Conservation (phyloP, 2,797 vertebrate species). For the Hirundo rustica region DNA sequence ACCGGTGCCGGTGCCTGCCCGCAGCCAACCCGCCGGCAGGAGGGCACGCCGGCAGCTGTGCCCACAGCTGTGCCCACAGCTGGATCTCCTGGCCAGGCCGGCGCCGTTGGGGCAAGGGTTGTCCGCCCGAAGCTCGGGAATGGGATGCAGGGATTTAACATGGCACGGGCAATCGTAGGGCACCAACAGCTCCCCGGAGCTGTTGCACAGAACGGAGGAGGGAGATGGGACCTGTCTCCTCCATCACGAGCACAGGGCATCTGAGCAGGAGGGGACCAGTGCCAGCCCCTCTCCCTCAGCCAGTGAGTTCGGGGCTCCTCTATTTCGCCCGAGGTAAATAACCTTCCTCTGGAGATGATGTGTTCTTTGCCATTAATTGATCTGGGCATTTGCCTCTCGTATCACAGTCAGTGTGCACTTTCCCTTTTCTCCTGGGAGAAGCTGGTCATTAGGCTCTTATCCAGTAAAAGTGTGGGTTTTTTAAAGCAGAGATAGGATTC, state of each 20-base stretch:
- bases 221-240: neutral
- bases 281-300: neutral
- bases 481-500: neutral
- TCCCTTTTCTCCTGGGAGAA: neutral
- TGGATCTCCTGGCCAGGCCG: neutral
- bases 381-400: neutral
- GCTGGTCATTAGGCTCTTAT: neutral
- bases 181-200: neutral
- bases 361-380: neutral
- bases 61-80: neutral
- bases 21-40: neutral
- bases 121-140: neutral
- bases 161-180: accelerated
- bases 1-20: neutral
- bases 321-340: neutral
- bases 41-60: neutral
- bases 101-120: accelerated
- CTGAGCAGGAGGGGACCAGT: neutral
- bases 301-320: neutral
- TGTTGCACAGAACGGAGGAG: accelerated
- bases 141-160: neutral
- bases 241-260: accelerated
- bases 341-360: neutral
- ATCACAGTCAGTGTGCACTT: accelerated
- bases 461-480: neutral